phyloP scores from a whole-genome alignment of 2,113 vertebrate genomes.

The Periophthalmus modestus region DNA sequence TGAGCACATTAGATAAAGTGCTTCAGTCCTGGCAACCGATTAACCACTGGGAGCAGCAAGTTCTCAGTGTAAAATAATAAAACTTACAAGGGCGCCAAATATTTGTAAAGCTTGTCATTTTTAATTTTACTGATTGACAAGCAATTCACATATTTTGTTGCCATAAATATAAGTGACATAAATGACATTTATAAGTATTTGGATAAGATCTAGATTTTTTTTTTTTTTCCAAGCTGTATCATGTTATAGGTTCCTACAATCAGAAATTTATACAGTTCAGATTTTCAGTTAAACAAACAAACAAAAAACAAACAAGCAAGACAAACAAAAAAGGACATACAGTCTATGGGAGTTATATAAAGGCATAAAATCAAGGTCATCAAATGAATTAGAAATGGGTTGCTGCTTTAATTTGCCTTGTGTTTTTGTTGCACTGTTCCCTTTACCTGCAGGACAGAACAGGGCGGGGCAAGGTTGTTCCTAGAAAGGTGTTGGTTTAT shows the following conservation, averaged over 20 bases:
- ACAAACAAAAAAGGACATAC: not conserved
- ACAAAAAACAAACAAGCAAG: too few relatives aligned
- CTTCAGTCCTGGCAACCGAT: not conserved
- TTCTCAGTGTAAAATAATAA: not conserved
- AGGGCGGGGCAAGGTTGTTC: constrained; percentile 7
- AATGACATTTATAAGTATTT: not conserved
- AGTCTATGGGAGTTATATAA: not conserved
- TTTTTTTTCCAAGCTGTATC: not conserved
- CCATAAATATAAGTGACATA: not conserved
- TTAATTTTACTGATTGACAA: not conserved
- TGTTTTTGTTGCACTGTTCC: constrained; percentile 12
- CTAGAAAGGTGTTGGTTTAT: constrained; percentile 26
- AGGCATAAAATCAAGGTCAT: not conserved
- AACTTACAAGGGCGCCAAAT: not conserved
- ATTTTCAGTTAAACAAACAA: not conserved
- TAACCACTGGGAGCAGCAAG: not conserved
- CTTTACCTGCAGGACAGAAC: not conserved
- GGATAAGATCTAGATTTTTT: not conserved
- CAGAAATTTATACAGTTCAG: not conserved
- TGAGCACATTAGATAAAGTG: not conserved
- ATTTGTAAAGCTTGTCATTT: not conserved
- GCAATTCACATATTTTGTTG: not conserved
- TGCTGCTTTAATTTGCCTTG: not conserved
- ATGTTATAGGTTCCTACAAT: not conserved
- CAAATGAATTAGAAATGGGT: not conserved